Conservation (phyloP, 2,113 vertebrate species). For the Microcebus lehilahytsara region DNA sequence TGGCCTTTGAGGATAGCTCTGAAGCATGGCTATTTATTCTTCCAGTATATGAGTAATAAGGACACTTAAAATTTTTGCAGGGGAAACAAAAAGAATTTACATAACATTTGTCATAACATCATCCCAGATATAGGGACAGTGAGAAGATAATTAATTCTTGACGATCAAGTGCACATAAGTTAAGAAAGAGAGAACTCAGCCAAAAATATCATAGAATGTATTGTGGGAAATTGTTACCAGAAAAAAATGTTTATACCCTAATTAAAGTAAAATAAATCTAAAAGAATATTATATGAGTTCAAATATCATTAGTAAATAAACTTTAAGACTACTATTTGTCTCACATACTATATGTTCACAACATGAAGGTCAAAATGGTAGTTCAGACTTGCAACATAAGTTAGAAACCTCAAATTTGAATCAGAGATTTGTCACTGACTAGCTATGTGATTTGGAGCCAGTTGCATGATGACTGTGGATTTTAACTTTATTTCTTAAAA, state of each 20-base stretch:
- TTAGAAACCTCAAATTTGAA: background rate
- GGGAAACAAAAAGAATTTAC: constrained; percentile 41
- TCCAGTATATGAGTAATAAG: constrained; percentile 25
- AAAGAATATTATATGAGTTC: background rate
- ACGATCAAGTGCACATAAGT: constrained; percentile 16
- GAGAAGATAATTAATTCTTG: background rate
- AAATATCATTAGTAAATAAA: background rate
- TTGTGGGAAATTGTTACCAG: background rate
- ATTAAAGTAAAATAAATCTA: background rate
- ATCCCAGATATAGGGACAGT: background rate
- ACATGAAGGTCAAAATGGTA: background rate
- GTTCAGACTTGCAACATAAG: background rate
- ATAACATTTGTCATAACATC: constrained; percentile 27
- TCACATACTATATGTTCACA: background rate
- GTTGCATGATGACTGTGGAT: background rate
- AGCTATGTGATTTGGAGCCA: background rate
- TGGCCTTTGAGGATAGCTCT: background rate
- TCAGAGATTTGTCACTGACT: background rate
- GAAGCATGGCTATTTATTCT: background rate
- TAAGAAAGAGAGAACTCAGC: background rate
- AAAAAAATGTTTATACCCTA: background rate
- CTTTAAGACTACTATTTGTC: background rate
- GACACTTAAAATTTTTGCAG: background rate
- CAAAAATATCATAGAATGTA: background rate
- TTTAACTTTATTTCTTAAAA: background rate